These are phyloP conservation scores for Ochropleura plecta DNA, from an alignment of 2,888 invertebrate genomes.

Conservation along the genomic window DNA sequence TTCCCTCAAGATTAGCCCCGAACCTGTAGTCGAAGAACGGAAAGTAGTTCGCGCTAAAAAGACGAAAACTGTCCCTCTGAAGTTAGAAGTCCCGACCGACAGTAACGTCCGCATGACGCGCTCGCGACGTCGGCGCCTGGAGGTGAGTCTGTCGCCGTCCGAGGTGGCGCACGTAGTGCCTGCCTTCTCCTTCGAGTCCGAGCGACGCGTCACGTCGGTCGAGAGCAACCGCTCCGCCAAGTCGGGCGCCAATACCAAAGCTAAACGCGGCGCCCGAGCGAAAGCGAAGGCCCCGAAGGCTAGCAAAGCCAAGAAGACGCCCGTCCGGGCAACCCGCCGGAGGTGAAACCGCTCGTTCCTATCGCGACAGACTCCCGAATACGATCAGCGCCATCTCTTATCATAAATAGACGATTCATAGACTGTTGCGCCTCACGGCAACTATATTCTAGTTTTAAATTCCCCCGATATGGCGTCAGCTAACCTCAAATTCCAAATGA, in stretches of 20 bases:
- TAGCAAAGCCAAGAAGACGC: conserved; percentile 76
- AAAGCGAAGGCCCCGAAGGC: conserved; percentile 63
- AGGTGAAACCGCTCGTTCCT: conserved; percentile 77
- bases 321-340: conserved; percentile 76
- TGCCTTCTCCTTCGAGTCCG: conserved; percentile 83
- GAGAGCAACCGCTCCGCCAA: conserved; percentile 78
- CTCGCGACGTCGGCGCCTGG: conserved; percentile 80
- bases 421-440: conserved; percentile 72
- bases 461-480: conserved; percentile 68
- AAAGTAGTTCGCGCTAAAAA: conserved; percentile 79
- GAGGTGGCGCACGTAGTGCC: conserved; percentile 78
- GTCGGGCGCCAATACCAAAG: conserved; percentile 69
- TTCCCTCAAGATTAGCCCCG: conserved; percentile 71
- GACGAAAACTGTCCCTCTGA: conserved; percentile 65
- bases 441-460: conserved; percentile 68
- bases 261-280: conserved; percentile 63
- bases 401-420: conserved; percentile 67
- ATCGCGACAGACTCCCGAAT: conserved; percentile 19
- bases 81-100: conserved; percentile 17
- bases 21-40: conserved; percentile 66
- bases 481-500: conserved; percentile 80
- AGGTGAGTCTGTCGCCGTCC: conserved; percentile 83
- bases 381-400: conserved; percentile 65
- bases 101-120: conserved; percentile 82
- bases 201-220: conserved; percentile 76